Base-by-base conservation (phyloP, 1,140 invertebrate species). In the Vanessa tameamea region DNA sequence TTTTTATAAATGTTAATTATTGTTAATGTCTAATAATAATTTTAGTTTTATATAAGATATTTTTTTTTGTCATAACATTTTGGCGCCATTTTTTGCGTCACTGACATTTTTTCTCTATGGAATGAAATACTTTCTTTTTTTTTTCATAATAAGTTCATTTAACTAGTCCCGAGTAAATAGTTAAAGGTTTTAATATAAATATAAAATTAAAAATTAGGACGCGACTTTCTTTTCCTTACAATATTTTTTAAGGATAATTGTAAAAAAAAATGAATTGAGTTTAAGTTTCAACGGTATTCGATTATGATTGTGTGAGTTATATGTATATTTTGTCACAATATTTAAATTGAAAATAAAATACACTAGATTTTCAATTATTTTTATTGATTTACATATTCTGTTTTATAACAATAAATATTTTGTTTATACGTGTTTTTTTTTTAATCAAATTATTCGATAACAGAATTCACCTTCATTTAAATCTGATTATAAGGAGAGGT, bases 1-100 rank as follows among this genome's bases (percentile, higher is more conserved):
- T 50, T 50, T 50, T 50, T 15, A 50, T n/a, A n/a, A 53, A 53
- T 53, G 50, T 53, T 53, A 53, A 53, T 53, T 53, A 57, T 57
- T 20, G n/a, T 57, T 23, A 23, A 23, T 57, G 16, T 3, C 6
- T 57, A 57, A 57, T 20, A 13, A 23, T 57, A 57, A 23, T 15
- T 57, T 57, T 23, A 23, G 8, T 11, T 57, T 26, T 57, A 57
- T 23, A 0, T 48, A 13, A 48, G 47, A 15, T 13, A n/a, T 48
- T 48, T 12, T 48, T 48, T 48, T 13, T 48, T 48, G 20, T 16
- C 20, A 13, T 57, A 57, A 57, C 12, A 23, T 57, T 23, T 26
- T 23, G 53, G 53, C 53, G 53, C 53, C 16, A 57, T 57, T 57
- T 53, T 53, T 26, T 23, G 53, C 53, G 16, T 57, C 53, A 23